phyloP scores from a whole-genome alignment of 35 echinoderm and acorn worm genomes.

The Chiridota heheva region DNA sequence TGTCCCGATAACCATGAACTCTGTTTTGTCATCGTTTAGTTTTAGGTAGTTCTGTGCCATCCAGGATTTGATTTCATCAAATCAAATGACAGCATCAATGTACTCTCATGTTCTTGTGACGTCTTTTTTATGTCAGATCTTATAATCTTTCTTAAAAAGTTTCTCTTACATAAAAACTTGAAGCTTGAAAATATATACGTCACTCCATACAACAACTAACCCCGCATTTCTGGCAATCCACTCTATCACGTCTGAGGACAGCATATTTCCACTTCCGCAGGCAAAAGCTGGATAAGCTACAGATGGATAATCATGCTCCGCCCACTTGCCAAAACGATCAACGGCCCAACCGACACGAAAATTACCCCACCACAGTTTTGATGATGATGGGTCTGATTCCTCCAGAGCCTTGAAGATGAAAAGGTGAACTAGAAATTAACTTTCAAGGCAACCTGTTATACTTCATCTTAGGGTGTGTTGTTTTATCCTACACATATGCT shows the following conservation, averaged over 20 bases:
- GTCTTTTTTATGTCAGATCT: no score
- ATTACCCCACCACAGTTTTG: conserved; percentile 84
- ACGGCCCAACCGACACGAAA: conserved; percentile 84
- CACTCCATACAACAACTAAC: no score
- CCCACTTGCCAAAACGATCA: conserved; percentile 81
- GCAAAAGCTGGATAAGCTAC: conserved; percentile 90
- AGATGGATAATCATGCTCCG: conserved; percentile 77
- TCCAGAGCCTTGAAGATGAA: conserved; percentile 17
- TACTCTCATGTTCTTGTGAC: no score
- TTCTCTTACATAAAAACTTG: no score
- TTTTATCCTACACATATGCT: neutral
- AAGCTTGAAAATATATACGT: neutral
- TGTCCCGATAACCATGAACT: no score
- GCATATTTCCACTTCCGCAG: conserved; percentile 80
- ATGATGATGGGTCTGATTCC: neutral
- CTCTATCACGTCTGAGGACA: conserved; percentile 67
- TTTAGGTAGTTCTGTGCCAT: no score
- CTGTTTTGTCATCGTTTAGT: no score
- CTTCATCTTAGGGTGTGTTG: neutral
- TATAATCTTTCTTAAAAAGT: no score
- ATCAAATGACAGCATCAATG: no score
- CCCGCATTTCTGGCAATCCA: conserved; percentile 78
- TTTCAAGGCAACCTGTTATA: neutral
- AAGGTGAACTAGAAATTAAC: neutral
- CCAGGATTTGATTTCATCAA: no score